Conservation (phyloP, 2,888 invertebrate species). For the Galeruca laticollis region DNA sequence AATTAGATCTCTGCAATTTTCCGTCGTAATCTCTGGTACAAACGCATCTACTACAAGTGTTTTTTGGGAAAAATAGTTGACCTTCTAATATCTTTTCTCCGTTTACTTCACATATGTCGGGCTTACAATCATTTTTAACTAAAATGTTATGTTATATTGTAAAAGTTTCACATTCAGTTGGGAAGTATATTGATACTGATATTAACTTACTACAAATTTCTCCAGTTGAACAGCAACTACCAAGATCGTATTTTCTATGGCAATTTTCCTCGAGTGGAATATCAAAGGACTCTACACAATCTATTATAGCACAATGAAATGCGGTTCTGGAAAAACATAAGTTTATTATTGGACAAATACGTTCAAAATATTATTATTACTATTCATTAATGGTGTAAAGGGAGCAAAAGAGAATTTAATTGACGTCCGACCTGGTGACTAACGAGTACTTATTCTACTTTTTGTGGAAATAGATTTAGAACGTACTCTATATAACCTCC, state of each 20-base stretch:
- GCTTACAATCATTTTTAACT: slow-evolving; percentile 4
- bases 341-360: too few species aligned
- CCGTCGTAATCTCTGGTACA: slow-evolving; percentile 34
- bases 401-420: too few species aligned
- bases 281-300: slow-evolving; percentile 48
- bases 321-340: slow-evolving; percentile 19
- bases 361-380: too few species aligned
- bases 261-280: slow-evolving; percentile 33
- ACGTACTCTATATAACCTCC: too few species aligned
- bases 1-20: slow-evolving; percentile 31
- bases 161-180: too few species aligned
- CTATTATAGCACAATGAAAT: slow-evolving; percentile 50
- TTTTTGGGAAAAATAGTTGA: slow-evolving; percentile 21
- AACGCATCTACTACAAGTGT: slow-evolving; percentile 31
- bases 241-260: slow-evolving; percentile 39
- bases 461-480: too few species aligned
- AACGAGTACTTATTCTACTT: too few species aligned
- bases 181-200: too few species aligned
- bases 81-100: slow-evolving; percentile 19
- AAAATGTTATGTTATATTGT: slow-evolving; percentile 7
- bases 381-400: too few species aligned
- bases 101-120: slow-evolving; percentile 23
- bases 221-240: slow-evolving; percentile 43
- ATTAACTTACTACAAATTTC: slow-evolving; percentile 43
- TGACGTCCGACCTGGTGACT: too few species aligned